Evolutionary conservation across 2,113 vertebrate genomes (phyloP).

Genomic region (Ursus arctos): DNA sequence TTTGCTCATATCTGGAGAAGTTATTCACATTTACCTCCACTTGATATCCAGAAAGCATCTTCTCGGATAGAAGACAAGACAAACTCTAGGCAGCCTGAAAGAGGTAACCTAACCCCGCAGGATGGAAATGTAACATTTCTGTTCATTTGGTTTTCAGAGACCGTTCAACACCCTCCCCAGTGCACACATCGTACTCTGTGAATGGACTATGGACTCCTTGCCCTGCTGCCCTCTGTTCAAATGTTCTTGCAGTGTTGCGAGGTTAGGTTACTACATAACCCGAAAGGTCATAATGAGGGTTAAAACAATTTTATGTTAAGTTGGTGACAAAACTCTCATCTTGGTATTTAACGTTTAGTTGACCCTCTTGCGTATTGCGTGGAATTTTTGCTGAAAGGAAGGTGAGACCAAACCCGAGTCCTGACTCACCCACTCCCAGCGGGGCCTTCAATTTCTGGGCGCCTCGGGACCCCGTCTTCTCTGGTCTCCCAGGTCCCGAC

Average conservation of each 20-base stretch:
- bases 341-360: not conserved
- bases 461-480: not conserved
- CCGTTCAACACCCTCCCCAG: not conserved
- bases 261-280: not conserved
- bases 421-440: not conserved
- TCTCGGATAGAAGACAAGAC: not conserved
- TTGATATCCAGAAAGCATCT: not conserved
- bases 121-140: not conserved
- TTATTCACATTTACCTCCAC: not conserved
- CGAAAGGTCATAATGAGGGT: not conserved
- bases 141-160: not conserved
- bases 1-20: not conserved
- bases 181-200: not conserved
- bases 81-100: not conserved
- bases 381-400: not conserved
- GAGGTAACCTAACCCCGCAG: not conserved
- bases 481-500: not conserved
- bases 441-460: not conserved
- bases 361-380: not conserved
- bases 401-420: not conserved
- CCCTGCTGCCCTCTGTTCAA: not conserved
- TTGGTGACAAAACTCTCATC: not conserved
- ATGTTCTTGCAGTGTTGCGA: not conserved
- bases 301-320: not conserved
- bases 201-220: not conserved